Conservation (phyloP, 2,888 invertebrate genomes). For the Melinopterus prodromus region DNA sequence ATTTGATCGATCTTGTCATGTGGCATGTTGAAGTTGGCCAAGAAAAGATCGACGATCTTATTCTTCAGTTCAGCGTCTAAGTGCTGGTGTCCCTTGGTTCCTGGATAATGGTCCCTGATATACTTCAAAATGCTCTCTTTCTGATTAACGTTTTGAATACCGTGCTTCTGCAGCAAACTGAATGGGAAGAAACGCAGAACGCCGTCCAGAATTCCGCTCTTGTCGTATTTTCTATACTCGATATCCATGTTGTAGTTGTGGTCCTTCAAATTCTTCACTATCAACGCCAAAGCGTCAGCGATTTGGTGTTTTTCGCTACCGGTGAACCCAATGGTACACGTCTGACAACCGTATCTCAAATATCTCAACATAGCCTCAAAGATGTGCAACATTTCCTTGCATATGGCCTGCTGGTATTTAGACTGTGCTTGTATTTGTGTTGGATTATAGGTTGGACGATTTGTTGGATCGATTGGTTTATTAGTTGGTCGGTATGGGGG, state of each 20-base stretch:
- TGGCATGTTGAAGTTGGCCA: background rate
- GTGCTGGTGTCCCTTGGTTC: background rate
- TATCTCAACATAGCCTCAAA: constrained; percentile 28
- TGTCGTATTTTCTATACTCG: constrained; percentile 9
- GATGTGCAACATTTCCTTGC: constrained; percentile 27
- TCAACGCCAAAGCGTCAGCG: constrained; percentile 27
- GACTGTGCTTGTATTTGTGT: constrained; percentile 14
- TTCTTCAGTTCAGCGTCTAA: constrained; percentile 5
- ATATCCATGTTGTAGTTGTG: constrained; percentile 13
- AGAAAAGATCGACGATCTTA: constrained; percentile 17
- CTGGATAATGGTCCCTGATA: constrained; percentile 20
- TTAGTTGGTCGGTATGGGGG: background rate
- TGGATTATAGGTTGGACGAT: background rate
- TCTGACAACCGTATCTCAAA: background rate
- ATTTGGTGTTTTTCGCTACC: constrained; percentile 29
- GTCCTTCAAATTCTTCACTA: constrained; percentile 26
- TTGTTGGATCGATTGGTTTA: background rate
- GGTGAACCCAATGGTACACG: constrained; percentile 19
- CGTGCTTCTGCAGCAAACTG: constrained; percentile 20
- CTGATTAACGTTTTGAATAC: background rate
- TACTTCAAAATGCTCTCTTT: constrained; percentile 24
- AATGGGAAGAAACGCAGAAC: constrained; percentile 27
- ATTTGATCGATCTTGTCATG: constrained; percentile 4
- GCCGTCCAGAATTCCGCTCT: constrained; percentile 26
- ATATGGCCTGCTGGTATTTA: constrained; percentile 17